These are phyloP conservation scores for Drosophila persimilis DNA, from an alignment of 1,140 invertebrate species.

Conservation along the genomic window DNA sequence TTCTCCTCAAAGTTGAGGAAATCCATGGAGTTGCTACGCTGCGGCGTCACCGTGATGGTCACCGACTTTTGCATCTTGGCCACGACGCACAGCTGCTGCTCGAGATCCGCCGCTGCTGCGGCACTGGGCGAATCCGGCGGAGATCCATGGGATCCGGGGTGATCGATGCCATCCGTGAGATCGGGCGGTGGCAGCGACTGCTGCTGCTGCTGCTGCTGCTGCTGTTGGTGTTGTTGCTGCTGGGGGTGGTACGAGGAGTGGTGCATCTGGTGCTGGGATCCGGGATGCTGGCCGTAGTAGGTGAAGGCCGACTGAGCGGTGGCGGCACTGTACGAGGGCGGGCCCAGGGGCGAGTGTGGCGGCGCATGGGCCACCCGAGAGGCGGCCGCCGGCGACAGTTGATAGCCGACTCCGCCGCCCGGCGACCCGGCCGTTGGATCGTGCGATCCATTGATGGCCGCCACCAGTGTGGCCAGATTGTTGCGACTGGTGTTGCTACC, in stretches of 20 bases:
- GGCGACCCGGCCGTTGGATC: constrained; percentile 38
- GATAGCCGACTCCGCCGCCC: constrained; percentile 41
- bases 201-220: constrained; percentile 38
- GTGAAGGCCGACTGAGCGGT: constrained; percentile 65
- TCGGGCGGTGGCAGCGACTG: constrained; percentile 62
- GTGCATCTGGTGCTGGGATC: constrained; percentile 43
- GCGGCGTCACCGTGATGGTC: constrained; percentile 87
- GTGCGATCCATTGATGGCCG: constrained; percentile 74
- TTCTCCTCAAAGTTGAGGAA: constrained; percentile 96
- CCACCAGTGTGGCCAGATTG: constrained; percentile 76
- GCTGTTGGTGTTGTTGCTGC: constrained; percentile 52
- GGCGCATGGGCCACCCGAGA: constrained; percentile 64
- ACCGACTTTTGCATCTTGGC: constrained; percentile 85
- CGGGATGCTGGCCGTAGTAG: constrained; percentile 58
- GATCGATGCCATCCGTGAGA: constrained; percentile 62
- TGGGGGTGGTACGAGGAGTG: constrained; percentile 54
- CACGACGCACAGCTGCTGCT: constrained; percentile 76
- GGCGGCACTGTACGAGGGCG: constrained; percentile 69
- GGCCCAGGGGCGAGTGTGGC: constrained; percentile 51
- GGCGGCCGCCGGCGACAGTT: constrained; percentile 65
- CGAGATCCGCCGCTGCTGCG: constrained; percentile 47
- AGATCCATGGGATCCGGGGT: constrained; percentile 38
- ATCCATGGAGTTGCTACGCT: constrained; percentile 92
- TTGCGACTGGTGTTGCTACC: constrained; percentile 72
- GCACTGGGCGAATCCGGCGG: constrained; percentile 47